Evolutionary conservation across 2,113 vertebrate genomes (phyloP).

Genomic region (Amblyornis subalaris): DNA sequence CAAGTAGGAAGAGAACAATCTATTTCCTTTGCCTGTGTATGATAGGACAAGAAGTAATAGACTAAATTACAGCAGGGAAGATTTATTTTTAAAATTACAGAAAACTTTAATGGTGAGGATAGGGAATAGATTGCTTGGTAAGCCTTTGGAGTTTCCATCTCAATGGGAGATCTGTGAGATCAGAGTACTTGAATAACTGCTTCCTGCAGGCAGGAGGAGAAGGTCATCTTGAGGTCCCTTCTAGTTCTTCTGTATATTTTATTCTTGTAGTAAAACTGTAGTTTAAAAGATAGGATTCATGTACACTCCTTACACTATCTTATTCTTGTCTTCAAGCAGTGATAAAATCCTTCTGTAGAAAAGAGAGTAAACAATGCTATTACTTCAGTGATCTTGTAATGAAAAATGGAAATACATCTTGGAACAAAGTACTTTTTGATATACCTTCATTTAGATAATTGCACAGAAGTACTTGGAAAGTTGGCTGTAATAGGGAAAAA

Average conservation of each 20-base stretch:
- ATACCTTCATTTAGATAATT: slow-evolving; percentile 32
- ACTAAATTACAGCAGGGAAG: slow-evolving; percentile 25
- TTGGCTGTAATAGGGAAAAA: slow-evolving; percentile 15
- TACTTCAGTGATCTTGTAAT: slow-evolving; percentile 16
- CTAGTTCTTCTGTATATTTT: background rate
- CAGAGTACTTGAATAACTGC: slow-evolving; percentile 3
- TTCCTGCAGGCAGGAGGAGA: background rate
- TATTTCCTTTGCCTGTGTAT: slow-evolving; percentile 19
- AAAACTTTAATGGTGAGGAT: slow-evolving; percentile 9
- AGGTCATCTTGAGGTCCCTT: background rate
- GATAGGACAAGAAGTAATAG: slow-evolving; percentile 23
- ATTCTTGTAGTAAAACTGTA: background rate
- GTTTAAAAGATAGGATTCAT: background rate
- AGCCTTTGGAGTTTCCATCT: slow-evolving; percentile 34
- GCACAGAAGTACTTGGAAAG: background rate
- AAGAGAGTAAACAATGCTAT: slow-evolving; percentile 21
- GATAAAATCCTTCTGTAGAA: slow-evolving; percentile 12
- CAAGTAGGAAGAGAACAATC: slow-evolving; percentile 33
- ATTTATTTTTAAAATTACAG: slow-evolving; percentile 53
- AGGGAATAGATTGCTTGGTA: slow-evolving; percentile 31
- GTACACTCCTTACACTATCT: background rate
- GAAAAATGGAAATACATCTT: slow-evolving; percentile 33
- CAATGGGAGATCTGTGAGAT: slow-evolving; percentile 18
- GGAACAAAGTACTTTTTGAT: slow-evolving; percentile 38
- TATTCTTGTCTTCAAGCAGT: background rate